These are phyloP conservation scores for Meleagris gallopavo DNA, from an alignment of 2,113 vertebrate genomes.

Conservation along the genomic window DNA sequence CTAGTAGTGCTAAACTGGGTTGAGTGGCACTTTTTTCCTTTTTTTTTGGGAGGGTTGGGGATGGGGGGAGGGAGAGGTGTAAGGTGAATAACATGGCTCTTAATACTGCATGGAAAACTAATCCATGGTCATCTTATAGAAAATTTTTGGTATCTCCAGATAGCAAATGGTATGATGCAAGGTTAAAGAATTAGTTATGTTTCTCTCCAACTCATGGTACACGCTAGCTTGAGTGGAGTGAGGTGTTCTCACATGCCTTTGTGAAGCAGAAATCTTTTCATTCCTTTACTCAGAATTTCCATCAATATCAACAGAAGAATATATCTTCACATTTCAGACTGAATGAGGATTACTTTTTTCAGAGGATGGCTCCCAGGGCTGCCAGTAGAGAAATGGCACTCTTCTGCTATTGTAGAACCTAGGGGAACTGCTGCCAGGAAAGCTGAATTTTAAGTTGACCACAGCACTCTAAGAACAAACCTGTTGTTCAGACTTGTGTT, in stretches of 20 bases:
- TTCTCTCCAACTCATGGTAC: rapidly evolving
- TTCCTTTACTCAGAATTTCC: not conserved
- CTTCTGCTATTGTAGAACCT: not conserved
- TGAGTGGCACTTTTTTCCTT: not conserved
- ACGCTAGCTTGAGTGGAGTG: not conserved
- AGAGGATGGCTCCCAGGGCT: not conserved
- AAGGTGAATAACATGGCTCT: not conserved
- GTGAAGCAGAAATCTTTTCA: not conserved
- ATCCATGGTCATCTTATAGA: not conserved
- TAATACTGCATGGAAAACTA: not conserved
- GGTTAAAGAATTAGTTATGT: not conserved
- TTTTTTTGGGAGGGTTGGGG: not conserved
- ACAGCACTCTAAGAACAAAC: not conserved
- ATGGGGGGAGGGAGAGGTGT: too few relatives aligned
- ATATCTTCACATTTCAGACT: not conserved
- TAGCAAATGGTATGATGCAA: not conserved
- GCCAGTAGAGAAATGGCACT: not conserved
- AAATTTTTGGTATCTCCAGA: not conserved
- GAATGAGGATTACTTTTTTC: not conserved
- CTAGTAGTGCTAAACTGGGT: not conserved
- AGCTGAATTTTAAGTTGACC: not conserved
- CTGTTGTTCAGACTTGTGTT: not conserved
- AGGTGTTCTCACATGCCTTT: not conserved
- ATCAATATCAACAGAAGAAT: not conserved
- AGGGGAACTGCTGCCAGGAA: not conserved